Percentiles rank a stretch among this genome's conserved stretches.
Evolutionary conservation across 2,888 invertebrate species (phyloP).

Genomic region (Pedicia rivosa): DNA sequence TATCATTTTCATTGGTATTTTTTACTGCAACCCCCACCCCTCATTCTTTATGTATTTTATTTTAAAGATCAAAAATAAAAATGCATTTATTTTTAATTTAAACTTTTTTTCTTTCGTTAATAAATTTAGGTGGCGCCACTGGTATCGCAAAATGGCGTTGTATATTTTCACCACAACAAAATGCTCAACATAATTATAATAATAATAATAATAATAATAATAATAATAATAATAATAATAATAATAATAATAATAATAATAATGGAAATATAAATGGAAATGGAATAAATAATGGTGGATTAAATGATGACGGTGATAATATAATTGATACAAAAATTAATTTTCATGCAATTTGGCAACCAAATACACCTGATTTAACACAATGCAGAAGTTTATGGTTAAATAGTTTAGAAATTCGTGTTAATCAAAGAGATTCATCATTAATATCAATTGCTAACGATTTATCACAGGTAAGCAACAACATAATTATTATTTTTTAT

Average conservation of each 20-base stretch:
- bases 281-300: background rate
- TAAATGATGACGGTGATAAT: too few species aligned
- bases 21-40: too few species aligned
- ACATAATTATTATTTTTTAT: too few species aligned
- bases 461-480: constrained; percentile 57
- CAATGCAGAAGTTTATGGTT: constrained; percentile 82
- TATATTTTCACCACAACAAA: constrained; percentile 22
- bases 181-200: constrained; percentile 16
- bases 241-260: constrained; percentile 13
- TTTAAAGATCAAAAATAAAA: too few species aligned
- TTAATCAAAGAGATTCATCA: constrained; percentile 55
- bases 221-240: constrained; percentile 15
- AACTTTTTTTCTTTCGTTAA: background rate
- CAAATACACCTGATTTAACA: constrained; percentile 66
- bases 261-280: constrained; percentile 5
- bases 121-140: constrained; percentile 52
- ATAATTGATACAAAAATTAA: constrained; percentile 8
- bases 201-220: background rate
- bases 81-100: background rate
- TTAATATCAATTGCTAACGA: constrained; percentile 68
- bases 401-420: constrained; percentile 64
- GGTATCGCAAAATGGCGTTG: constrained; percentile 78
- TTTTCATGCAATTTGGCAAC: constrained; percentile 49
- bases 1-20: too few species aligned
- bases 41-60: too few species aligned